Conservation (phyloP, 2,888 invertebrate species). For the Uropetala carovei region DNA sequence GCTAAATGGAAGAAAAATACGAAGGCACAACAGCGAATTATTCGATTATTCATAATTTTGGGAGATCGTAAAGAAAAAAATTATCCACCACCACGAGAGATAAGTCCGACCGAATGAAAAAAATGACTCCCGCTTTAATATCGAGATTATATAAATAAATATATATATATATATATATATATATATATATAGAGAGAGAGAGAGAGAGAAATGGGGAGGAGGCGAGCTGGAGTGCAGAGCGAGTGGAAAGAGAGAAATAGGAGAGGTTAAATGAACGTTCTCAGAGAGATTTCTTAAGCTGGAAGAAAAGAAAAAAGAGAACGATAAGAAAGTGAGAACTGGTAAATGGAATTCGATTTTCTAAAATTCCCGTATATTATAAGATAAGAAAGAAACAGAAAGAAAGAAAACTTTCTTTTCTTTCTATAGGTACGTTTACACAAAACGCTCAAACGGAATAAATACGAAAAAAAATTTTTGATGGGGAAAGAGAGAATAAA, state of each 20-base stretch:
- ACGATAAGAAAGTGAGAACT: slow-evolving; percentile 58
- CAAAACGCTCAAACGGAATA: slow-evolving; percentile 52
- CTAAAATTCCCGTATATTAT: slow-evolving; percentile 63
- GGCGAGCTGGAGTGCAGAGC: background rate
- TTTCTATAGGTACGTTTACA: background rate
- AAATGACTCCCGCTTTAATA: background rate
- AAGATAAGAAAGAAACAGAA: slow-evolving; percentile 29
- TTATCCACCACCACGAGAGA: slow-evolving; percentile 1
- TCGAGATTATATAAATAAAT: background rate
- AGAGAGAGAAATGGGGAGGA: background rate
- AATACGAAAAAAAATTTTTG: background rate
- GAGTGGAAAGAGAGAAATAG: background rate
- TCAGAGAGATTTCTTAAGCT: background rate
- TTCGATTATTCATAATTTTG: slow-evolving; percentile 42
- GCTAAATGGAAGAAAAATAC: background rate
- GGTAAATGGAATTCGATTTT: slow-evolving; percentile 60
- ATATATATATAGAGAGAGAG: no score
- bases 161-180: no score
- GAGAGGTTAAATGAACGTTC: slow-evolving; percentile 3
- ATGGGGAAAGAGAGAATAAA: slow-evolving; percentile 11
- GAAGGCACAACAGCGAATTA: slow-evolving; percentile 27
- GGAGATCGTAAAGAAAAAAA: background rate
- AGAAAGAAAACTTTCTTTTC: background rate
- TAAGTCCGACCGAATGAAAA: slow-evolving; percentile 3
- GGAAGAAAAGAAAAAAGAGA: slow-evolving; percentile 23